Conservation (phyloP, 2,888 invertebrate genomes). For the Noctua pronuba region DNA sequence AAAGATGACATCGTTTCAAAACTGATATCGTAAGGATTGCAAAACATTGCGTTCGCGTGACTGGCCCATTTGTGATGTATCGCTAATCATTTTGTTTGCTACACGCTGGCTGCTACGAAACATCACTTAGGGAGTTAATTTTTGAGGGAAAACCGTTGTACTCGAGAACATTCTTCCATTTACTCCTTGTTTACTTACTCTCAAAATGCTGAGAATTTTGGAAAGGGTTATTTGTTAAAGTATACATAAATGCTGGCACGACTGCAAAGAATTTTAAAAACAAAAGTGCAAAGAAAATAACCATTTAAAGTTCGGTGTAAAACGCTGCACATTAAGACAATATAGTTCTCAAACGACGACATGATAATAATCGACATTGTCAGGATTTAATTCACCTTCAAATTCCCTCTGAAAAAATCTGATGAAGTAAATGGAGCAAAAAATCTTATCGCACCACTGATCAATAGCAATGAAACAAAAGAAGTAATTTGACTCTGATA, state of each 20-base stretch:
- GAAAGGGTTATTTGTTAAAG: conserved; percentile 10
- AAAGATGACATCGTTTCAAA: conserved; percentile 67
- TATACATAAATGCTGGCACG: neutral
- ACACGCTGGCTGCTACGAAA: conserved; percentile 60
- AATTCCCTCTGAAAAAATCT: conserved; percentile 64
- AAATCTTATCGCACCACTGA: conserved; percentile 75
- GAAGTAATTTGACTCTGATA: conserved; percentile 80
- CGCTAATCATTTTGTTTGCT: conserved; percentile 83
- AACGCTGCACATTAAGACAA: neutral
- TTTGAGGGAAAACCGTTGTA: conserved; percentile 49
- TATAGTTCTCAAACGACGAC: neutral
- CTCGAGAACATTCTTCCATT: conserved; percentile 29
- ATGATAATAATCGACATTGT: conserved; percentile 30
- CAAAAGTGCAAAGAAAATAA: neutral
- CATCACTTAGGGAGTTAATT: conserved; percentile 46
- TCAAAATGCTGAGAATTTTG: conserved; percentile 29
- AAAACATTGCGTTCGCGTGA: conserved; percentile 78
- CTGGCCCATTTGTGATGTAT: conserved; percentile 74
- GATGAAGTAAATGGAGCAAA: conserved; percentile 76
- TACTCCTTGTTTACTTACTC: conserved; percentile 52
- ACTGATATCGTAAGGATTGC: conserved; percentile 69
- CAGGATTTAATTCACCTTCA: conserved; percentile 57
- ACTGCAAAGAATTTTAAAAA: neutral
- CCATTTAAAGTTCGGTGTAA: neutral
- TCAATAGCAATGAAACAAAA: conserved; percentile 82